Evolutionary conservation across 2,888 invertebrate genomes (phyloP), one percentile per base, ranked within the genome.

Genomic region (Panorpa germanica): DNA sequence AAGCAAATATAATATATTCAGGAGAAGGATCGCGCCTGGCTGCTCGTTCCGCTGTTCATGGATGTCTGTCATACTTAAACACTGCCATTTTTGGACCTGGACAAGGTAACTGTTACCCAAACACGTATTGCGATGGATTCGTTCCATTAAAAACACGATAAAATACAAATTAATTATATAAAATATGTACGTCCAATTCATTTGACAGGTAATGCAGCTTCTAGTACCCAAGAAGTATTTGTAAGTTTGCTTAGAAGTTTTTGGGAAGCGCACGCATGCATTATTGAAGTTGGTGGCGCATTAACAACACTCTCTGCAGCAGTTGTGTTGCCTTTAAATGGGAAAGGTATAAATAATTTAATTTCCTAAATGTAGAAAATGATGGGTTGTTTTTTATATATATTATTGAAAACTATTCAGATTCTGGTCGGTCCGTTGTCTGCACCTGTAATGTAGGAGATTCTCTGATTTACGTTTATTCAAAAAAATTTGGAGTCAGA

Each of bases 381-480:
- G n/a, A n/a, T n/a, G n/a, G n/a, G n/a, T n/a, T n/a, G n/a, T n/a
- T n/a, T n/a, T n/a, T n/a, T n/a, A n/a, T n/a, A n/a, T n/a, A n/a
- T n/a, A n/a, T n/a, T 15, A 11, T 10, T 10, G 9, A 10, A n/a
- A 14, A 10, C n/a, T 41, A 45, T 35, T 38, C 42, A 30, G 37
- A 34, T 25, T 38, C 49, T 29, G 55, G 53, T 29, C 62, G 61
- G 42, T 73, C 70, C 46, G 61, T 78, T 26, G 77, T 80, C 21
- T 86, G 86, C 48, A 72, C 76, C 28, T 83, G 85, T 47, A 88
- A 86, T 51, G 83, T 88, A 12, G 86, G 86, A 1, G 86, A 88
- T 49, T 81, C 80, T 25, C 59, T 85, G 38, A 83, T 81, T n/a
- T 88, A 83, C 47, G 76, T 88, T 33, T 83, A 81, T 54, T 66